A percentile compares a stretch with the other conserved stretches of the same genome.
Evolutionary conservation across 1,140 invertebrate genomes (phyloP).

Genomic region (Trichonephila clavipes): DNA sequence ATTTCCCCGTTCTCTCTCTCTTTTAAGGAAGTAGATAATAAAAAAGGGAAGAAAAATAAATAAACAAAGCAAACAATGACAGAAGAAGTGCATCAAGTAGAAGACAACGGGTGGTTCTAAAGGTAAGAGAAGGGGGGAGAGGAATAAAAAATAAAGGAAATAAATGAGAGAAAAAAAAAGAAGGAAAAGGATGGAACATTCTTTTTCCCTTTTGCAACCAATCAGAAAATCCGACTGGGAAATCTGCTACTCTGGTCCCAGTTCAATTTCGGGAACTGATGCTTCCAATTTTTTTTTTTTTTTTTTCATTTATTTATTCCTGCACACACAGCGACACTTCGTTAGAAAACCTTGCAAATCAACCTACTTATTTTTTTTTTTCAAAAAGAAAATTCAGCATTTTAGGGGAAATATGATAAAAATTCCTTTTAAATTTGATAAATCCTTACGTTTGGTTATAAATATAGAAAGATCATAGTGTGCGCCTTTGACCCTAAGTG

Average conservation of each 20-base stretch:
- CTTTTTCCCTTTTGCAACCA: constrained; percentile 66
- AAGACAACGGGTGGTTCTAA: constrained; percentile 44
- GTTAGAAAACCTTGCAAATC: constrained; percentile 64
- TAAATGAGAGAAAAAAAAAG: neutral
- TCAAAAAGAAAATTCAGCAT: neutral
- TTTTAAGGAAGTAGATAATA: neutral
- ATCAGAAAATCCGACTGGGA: constrained; percentile 69
- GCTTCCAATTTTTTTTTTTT: constrained; percentile 47
- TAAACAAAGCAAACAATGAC: constrained; percentile 52
- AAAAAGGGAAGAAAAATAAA: constrained; percentile 26
- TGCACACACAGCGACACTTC: constrained; percentile 46
- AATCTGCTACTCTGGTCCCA: constrained; percentile 67
- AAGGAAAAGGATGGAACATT: constrained; percentile 45
- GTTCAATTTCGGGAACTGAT: constrained; percentile 72
- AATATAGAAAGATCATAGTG: neutral
- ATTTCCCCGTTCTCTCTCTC: neutral
- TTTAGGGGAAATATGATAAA: constrained; percentile 1
- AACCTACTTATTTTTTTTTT: neutral
- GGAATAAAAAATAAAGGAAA: neutral
- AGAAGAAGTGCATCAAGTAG: constrained; percentile 60
- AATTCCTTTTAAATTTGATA: neutral
- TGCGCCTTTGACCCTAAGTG: neutral
- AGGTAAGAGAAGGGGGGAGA: neutral
- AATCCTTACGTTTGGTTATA: neutral
- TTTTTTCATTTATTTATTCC: constrained; percentile 52